A percentile compares a stretch with the other conserved stretches of the same genome.
phyloP scores from a whole-genome alignment of 37 sponge, comb jelly and placozoan species.

The Mnemiopsis leidyi region DNA sequence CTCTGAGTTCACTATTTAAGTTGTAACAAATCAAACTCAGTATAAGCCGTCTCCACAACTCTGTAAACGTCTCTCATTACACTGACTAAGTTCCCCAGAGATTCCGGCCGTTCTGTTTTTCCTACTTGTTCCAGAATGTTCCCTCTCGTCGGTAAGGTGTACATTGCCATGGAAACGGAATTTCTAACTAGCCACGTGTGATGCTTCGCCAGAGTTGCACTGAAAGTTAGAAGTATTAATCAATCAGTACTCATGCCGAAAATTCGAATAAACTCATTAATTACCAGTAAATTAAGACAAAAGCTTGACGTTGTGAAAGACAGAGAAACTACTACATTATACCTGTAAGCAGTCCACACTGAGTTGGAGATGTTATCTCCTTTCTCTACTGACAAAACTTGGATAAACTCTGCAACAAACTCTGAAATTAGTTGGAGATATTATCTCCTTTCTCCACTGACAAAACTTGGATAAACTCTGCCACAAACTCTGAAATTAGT shows the following conservation, averaged over 20 bases:
- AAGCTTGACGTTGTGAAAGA: no score
- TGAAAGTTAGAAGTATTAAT: no score
- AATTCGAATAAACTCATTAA: no score
- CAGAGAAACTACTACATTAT: no score
- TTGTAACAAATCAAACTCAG: not conserved
- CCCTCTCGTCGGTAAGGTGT: not conserved
- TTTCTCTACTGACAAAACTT: not conserved
- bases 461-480: no score
- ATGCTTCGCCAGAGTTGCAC: not conserved
- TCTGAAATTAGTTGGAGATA: not conserved
- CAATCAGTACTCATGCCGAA: no score
- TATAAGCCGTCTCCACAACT: not conserved
- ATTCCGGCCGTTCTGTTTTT: not conserved
- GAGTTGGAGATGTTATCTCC: not conserved
- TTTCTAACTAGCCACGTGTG: constrained; percentile 12
- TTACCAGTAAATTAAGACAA: no score
- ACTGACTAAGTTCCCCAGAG: not conserved
- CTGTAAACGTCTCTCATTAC: not conserved
- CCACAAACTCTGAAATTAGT: no score
- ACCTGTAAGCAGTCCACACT: constrained; percentile 54
- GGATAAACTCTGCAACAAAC: not conserved
- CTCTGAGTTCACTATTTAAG: no score
- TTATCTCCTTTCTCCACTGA: no score
- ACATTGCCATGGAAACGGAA: not conserved
- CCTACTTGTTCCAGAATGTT: not conserved